phyloP scores from a whole-genome alignment of 37 sponge, comb jelly and placozoan genomes.

The Oscarella lobularis region DNA sequence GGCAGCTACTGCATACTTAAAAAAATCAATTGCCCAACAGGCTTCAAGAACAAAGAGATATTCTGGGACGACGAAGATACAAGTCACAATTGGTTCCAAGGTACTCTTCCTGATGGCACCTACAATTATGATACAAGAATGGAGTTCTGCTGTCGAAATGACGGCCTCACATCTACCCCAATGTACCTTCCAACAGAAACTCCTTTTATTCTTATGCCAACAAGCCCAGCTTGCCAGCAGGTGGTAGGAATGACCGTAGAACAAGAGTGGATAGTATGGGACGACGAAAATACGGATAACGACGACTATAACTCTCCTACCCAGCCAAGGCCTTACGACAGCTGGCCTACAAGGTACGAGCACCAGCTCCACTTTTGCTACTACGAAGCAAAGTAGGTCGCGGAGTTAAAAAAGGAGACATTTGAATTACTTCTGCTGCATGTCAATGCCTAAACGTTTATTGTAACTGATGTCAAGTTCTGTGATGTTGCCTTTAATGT shows the following conservation, averaged over 20 bases:
- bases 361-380: constrained; percentile 19
- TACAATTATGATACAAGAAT: constrained; percentile 8
- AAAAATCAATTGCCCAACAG: constrained; percentile 12
- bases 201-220: constrained; percentile 10
- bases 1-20: constrained; percentile 17
- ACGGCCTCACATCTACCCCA: background rate
- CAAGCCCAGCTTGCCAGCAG: constrained; percentile 3
- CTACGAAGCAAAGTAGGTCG: too few relatives aligned
- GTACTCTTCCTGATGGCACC: constrained; percentile 23
- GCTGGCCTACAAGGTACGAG: background rate
- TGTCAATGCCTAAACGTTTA: too few relatives aligned
- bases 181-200: constrained; percentile 11
- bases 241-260: constrained; percentile 5
- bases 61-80: constrained; percentile 25
- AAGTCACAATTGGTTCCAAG: background rate
- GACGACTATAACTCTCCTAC: background rate
- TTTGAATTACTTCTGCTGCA: too few relatives aligned
- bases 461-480: too few relatives aligned
- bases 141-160: constrained; percentile 18
- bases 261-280: constrained; percentile 12
- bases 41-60: constrained; percentile 1
- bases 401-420: too few relatives aligned
- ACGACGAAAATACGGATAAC: constrained; percentile 11
- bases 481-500: too few relatives aligned
- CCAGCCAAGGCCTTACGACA: background rate